Evolutionary conservation across 2,797 vertebrate species (phyloP), one percentile per base, ranked within the genome.

Genomic region (Parotocinclus haroldoi): DNA sequence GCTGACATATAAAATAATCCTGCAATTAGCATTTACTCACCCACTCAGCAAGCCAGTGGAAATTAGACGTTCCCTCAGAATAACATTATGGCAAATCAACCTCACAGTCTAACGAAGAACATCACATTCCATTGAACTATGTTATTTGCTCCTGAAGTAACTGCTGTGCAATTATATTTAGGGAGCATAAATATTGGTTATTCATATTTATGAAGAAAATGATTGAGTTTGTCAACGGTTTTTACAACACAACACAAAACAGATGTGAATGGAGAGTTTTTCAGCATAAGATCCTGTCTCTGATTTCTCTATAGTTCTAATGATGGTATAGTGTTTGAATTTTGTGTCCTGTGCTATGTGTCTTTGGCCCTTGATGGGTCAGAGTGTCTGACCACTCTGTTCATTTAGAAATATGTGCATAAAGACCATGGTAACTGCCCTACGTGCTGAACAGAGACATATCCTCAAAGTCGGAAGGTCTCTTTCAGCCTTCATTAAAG

Each of bases 401-500:
- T 82, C 79, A 67, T 81, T 71, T 78, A 72, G 66, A 18, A 70
- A 46, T 40, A 76, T 74, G 69, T 79, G 80, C 69, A 76, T 78
- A 9, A 50, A 80, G 83, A 64, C 77, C 76, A 71, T 85, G 80
- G 86, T 88, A 86, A 82, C 84, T 69, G 66, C 72, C 63, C 80
- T 70, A 79, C 82, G 81, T 82, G 73, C 63, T 70, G 81, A 85
- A 87, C 83, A 84, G 84, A 90, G 80, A 86, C 73, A 71, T 86
- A 84, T 85, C 84, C 81, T 82, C 76, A 62, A 74, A 79, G 83
- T 81, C 84, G 78, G 59, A 66, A 73, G 74, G 76, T 87, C 84
- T 80, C 83, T 80, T 81, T 84, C 82, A 73, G 81, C 81, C 82
- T 88, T 82, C 84, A 88, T 89, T 87, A 87, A 82, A 82, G 76